Conservation (phyloP, 2,797 vertebrate genomes). For the Delichon dasypus region DNA sequence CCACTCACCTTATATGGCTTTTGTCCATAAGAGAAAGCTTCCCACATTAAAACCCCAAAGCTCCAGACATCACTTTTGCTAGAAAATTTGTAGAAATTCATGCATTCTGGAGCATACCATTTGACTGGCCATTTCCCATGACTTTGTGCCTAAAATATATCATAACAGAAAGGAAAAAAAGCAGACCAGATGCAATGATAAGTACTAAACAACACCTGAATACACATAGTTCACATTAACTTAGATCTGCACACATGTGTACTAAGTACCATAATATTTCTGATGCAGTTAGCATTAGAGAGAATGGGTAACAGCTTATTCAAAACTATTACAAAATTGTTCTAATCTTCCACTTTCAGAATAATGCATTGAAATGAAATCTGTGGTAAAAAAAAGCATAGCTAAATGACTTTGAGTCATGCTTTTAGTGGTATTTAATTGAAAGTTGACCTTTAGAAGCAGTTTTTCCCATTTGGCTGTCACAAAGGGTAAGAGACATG, state of each 20-base stretch:
- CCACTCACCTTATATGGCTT: slow-evolving; percentile 90
- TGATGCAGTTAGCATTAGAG: not conserved
- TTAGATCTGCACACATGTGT: not conserved
- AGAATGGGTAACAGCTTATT: not conserved
- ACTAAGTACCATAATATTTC: not conserved
- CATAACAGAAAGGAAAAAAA: not conserved
- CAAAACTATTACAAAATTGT: not conserved
- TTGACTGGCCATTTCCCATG: slow-evolving; percentile 97
- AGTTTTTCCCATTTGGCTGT: not conserved
- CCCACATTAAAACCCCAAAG: slow-evolving; percentile 98
- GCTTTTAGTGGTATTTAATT: not conserved
- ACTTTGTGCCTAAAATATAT: slow-evolving; percentile 82
- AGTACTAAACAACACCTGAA: not conserved
- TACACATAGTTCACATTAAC: not conserved
- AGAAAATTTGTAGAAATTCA: slow-evolving; percentile 95
- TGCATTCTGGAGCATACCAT: slow-evolving; percentile 97
- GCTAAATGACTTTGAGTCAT: not conserved
- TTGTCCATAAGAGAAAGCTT: slow-evolving; percentile 90
- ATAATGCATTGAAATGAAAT: not conserved
- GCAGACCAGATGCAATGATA: not conserved
- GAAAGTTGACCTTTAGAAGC: not conserved
- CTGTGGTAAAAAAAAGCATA: not conserved
- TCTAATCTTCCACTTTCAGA: not conserved
- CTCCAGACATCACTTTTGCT: slow-evolving; percentile 98
- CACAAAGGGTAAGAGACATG: not conserved